phyloP scores from a whole-genome alignment of 2,113 vertebrate genomes.

The Ammospiza caudacuta region DNA sequence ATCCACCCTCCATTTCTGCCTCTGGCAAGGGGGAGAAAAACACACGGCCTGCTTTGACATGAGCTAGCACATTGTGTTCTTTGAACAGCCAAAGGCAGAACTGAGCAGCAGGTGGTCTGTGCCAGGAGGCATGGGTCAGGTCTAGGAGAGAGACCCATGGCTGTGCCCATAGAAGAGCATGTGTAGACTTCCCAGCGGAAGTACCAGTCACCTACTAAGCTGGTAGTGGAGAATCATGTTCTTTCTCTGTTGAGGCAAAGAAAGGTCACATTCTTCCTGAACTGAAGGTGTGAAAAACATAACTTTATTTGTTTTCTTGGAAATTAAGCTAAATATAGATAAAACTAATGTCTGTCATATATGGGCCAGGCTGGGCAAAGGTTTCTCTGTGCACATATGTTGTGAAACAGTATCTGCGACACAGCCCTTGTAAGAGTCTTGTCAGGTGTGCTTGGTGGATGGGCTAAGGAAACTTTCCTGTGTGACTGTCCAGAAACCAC shows the following conservation, averaged over 20 bases:
- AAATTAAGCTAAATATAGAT: neutral
- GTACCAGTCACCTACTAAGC: neutral
- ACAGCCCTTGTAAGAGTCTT: neutral
- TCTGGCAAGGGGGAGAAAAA: neutral
- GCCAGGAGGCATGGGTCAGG: accelerated
- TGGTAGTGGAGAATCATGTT: neutral
- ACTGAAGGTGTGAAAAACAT: neutral
- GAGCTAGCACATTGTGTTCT: neutral
- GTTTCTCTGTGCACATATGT: accelerated
- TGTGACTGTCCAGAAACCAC: neutral
- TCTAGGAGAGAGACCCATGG: accelerated
- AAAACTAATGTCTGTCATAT: accelerated
- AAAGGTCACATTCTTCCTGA: neutral
- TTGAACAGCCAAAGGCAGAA: neutral
- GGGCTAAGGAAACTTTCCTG: neutral
- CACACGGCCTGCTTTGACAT: neutral
- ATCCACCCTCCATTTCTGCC: neutral
- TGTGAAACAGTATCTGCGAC: accelerated
- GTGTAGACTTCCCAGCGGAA: accelerated
- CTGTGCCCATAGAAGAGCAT: neutral
- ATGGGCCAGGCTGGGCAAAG: neutral
- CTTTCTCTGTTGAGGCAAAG: neutral
- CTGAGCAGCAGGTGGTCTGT: neutral
- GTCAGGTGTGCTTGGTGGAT: neutral
- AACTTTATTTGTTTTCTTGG: neutral